A percentile compares a stretch with the other conserved stretches of the same genome.
These are phyloP conservation scores for Neoascia interrupta DNA, from an alignment of 2,888 invertebrate species.

Conservation along the genomic window DNA sequence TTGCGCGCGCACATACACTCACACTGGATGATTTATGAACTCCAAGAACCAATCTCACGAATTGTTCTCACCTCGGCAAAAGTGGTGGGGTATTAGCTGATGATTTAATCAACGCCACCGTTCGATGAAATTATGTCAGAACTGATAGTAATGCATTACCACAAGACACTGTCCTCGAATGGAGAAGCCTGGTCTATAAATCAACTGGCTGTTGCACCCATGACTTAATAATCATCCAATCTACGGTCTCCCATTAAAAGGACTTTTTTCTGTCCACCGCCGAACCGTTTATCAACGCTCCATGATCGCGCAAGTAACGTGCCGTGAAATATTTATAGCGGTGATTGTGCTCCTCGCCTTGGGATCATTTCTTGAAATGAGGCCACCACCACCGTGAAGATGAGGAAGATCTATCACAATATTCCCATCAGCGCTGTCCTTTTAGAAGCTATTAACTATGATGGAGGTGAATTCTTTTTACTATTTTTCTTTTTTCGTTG, in stretches of 20 bases:
- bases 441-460: conserved; percentile 58
- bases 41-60: conserved; percentile 60
- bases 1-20: conserved; percentile 8
- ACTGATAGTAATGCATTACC: conserved; percentile 19
- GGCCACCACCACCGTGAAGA: conserved; percentile 46
- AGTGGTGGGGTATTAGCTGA: conserved; percentile 49
- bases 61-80: conserved; percentile 53
- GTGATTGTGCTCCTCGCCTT: conserved; percentile 2
- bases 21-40: conserved; percentile 58
- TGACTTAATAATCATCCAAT: conserved; percentile 65
- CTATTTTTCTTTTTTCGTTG: conserved; percentile 5
- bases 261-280: conserved; percentile 51
- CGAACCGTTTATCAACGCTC: conserved; percentile 30
- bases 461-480: conserved; percentile 26
- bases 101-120: conserved; percentile 63
- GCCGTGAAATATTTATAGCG: conserved; percentile 53
- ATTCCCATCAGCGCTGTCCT: conserved; percentile 55
- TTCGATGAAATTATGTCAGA: conserved; percentile 66
- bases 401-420: conserved; percentile 39
- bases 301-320: conserved; percentile 52
- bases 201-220: conserved; percentile 39
- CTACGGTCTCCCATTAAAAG: conserved; percentile 58
- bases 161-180: background rate
- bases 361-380: conserved; percentile 39
- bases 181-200: conserved; percentile 35